These are phyloP conservation scores for Sinocyclocheilus rhinocerous DNA, from an alignment of 2,113 vertebrate genomes.

Conservation along the genomic window DNA sequence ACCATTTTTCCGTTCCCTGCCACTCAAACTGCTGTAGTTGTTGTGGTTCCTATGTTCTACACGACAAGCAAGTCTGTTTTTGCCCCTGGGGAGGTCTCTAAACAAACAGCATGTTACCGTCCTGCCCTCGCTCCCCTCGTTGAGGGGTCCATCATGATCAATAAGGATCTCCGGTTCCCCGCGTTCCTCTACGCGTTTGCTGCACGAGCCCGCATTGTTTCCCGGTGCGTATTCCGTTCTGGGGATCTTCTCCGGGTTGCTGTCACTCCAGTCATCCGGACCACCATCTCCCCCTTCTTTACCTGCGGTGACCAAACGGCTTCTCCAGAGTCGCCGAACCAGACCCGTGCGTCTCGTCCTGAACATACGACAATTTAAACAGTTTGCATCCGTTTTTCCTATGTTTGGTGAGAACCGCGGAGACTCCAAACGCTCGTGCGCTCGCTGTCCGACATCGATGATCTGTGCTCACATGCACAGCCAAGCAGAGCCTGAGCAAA, in stretches of 20 bases:
- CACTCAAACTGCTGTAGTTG: conserved; percentile 59
- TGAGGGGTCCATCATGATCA: conserved; percentile 68
- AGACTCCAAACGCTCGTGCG: conserved; percentile 72
- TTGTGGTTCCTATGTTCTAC: conserved; percentile 38
- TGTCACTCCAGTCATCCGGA: conserved; percentile 65
- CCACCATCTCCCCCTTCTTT: conserved; percentile 78
- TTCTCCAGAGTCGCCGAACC: conserved; percentile 97
- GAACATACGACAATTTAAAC: conserved; percentile 90
- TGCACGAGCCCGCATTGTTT: conserved; percentile 59
- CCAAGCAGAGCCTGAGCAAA: conserved; percentile 66
- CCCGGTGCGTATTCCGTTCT: conserved; percentile 70
- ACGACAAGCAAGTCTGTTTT: conserved; percentile 66
- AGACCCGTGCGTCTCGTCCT: conserved; percentile 95
- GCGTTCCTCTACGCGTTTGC: conserved; percentile 66
- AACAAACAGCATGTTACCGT: conserved; percentile 89
- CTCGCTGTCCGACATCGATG: conserved; percentile 65
- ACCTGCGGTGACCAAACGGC: conserved; percentile 84
- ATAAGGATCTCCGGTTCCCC: conserved; percentile 66
- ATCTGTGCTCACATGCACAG: conserved; percentile 67
- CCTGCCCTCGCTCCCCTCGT: conserved; percentile 75
- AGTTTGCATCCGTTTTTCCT: conserved; percentile 70
- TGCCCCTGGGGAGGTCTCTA: conserved; percentile 75
- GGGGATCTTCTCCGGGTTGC: conserved; percentile 71
- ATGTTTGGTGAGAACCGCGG: conserved; percentile 64
- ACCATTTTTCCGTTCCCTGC: conserved; percentile 69